Evolutionary conservation across 92 coral and sea anemone genomes (phyloP), one percentile per base, ranked within the genome.

Genomic region (Phymanthus crucifer): DNA sequence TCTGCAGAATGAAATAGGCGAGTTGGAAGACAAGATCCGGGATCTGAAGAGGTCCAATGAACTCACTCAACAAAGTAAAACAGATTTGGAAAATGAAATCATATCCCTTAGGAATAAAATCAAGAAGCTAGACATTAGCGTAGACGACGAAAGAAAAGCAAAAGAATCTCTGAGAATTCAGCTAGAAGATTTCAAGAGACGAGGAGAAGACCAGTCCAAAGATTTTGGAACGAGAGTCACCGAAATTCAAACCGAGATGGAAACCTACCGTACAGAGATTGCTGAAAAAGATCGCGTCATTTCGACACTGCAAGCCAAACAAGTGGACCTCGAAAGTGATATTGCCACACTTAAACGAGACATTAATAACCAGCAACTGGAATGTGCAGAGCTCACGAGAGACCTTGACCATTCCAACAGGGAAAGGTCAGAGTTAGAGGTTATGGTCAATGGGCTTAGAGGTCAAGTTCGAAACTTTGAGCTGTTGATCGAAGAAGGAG

Each of bases 161-260:
- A 83, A 93, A 71, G 97, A 90, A 45, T 84, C 78, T 34, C 67
- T 93, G 36, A 93, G 73, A 64, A 78, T 65, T 29, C 97, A 93
- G 77, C 80, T 93, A 29, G 80, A 85, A 16, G 97, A 93, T 45
- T 87, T 90, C 76, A 90, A 70, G 40, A 82, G 74, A 76, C 83
- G 83, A 87, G 97, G 97, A n/a, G 97, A 93, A 46, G 89, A 82
- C 33, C 96, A 93, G 66, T 89, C 94, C 17, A 90, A 89, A 54
- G 97, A 93, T 70, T 90, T 93, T 81, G 86, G 79, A 3, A 78
- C 88, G 26, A 91, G 92, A 19, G 85, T 93, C n/a, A 80, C 82
- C 40, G 92, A 84, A 21, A 81, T 93, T 14, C 85, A 88, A 75
- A 82, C 61, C 32, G 97, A 93, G 50, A 85, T 93, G 68, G 97